Percentiles rank a stretch among this genome's conserved stretches.
Evolutionary conservation across 1,140 invertebrate species (phyloP).

Genomic region (Rhyacophila brunnea): DNA sequence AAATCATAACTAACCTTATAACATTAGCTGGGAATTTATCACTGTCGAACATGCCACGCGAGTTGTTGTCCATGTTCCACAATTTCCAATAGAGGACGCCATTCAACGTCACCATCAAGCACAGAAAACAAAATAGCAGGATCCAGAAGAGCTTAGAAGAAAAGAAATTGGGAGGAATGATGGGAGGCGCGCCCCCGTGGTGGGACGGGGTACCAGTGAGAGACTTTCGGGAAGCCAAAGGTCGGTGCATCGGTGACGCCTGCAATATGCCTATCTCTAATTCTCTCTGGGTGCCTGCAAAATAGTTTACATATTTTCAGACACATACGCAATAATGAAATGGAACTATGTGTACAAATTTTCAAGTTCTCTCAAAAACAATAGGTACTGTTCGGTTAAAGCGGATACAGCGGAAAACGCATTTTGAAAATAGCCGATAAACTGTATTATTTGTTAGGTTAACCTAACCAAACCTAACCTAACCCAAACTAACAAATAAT

Average conservation of each 20-base stretch:
- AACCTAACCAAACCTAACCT: too few relatives aligned
- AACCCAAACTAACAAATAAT: too few relatives aligned
- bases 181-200: conserved; percentile 33
- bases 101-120: conserved; percentile 69
- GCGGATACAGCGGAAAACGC: too few relatives aligned
- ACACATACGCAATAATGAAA: background rate
- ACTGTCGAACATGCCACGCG: conserved; percentile 52
- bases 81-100: conserved; percentile 77
- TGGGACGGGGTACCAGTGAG: conserved; percentile 8
- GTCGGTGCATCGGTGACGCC: conserved; percentile 16
- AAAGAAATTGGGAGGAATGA: conserved; percentile 19
- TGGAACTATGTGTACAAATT: background rate
- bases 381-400: too few relatives aligned
- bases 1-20: conserved; percentile 6
- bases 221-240: conserved; percentile 16
- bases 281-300: conserved; percentile 6
- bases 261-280: conserved; percentile 7
- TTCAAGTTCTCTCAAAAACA: background rate
- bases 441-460: too few relatives aligned
- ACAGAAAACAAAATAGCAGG: conserved; percentile 48
- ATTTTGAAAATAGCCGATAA: too few relatives aligned
- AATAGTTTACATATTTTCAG: background rate
- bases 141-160: conserved; percentile 55
- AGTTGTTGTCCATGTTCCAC: conserved; percentile 64
- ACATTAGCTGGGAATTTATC: conserved; percentile 56